Percentiles rank a stretch among this genome's conserved stretches.
Conservation (phyloP, 1,140 invertebrate species). For the Coboldia fuscipes region DNA sequence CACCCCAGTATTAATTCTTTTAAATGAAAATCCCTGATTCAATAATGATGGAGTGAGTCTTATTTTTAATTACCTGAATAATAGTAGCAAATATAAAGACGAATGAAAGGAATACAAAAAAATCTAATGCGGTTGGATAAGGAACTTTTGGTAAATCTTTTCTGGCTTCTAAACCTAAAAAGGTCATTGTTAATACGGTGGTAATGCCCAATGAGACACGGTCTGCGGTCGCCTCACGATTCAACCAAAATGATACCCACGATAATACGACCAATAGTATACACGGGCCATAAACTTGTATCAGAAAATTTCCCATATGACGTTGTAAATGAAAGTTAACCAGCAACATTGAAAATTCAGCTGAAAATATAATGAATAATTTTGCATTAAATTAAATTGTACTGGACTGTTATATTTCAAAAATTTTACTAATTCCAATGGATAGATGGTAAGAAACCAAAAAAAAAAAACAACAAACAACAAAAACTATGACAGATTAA, state of each 20-base stretch:
- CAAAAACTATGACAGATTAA: no score
- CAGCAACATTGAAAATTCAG: constrained; percentile 53
- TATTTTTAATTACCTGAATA: constrained; percentile 30
- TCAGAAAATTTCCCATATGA: constrained; percentile 71
- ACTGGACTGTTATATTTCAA: no score
- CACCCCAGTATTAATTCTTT: constrained; percentile 1
- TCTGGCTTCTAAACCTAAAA: constrained; percentile 62
- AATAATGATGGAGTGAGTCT: not conserved
- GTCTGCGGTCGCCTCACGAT: constrained; percentile 72
- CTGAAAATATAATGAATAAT: constrained; percentile 20
- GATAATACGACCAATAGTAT: constrained; percentile 62
- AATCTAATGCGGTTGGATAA: constrained; percentile 70
- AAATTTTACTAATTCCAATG: no score
- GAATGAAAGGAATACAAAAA: constrained; percentile 72
- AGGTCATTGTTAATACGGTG: constrained; percentile 75
- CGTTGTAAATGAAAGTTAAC: constrained; percentile 66
- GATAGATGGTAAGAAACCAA: no score
- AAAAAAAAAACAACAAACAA: no score
- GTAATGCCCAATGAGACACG: constrained; percentile 67
- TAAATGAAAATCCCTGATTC: not conserved
- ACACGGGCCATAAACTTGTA: constrained; percentile 77
- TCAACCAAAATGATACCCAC: constrained; percentile 84
- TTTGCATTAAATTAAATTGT: no score
- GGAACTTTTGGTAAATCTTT: constrained; percentile 71
- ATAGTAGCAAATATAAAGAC: constrained; percentile 75